Evolutionary conservation across 2,113 vertebrate genomes (phyloP).

Genomic region (Hemicordylus capensis): DNA sequence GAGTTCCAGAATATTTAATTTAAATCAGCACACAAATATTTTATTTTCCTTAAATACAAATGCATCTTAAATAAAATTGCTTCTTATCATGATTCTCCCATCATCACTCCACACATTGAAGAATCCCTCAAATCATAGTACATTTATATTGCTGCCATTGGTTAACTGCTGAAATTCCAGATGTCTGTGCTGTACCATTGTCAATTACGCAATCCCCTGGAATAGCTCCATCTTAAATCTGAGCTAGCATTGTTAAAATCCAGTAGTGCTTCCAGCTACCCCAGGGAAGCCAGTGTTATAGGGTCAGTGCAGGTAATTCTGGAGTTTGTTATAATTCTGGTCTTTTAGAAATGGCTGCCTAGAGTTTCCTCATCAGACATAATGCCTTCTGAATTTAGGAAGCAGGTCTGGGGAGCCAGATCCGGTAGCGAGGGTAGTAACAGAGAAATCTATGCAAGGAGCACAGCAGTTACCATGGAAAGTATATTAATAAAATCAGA

Average conservation of each 20-base stretch:
- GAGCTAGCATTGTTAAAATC: too few species aligned
- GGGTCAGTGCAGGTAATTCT: neutral
- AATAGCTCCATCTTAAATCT: too few species aligned
- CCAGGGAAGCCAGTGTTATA: neutral
- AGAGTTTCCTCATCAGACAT: neutral
- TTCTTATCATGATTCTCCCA: neutral
- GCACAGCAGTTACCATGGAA: neutral
- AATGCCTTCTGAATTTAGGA: neutral
- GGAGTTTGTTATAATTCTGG: neutral
- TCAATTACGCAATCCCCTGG: too few species aligned
- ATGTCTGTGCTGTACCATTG: too few species aligned
- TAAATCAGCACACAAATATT: neutral
- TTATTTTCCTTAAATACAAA: neutral
- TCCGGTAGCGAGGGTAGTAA: neutral
- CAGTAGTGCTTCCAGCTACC: neutral
- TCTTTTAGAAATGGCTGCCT: neutral
- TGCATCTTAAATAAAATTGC: neutral
- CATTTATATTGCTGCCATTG: neutral
- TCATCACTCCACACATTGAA: neutral
- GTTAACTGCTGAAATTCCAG: neutral
- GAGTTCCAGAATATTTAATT: neutral
- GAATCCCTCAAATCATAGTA: neutral
- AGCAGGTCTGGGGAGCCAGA: neutral
- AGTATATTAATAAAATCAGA: neutral
- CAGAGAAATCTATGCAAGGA: neutral